Conservation (phyloP, 1,140 invertebrate species). For the Pseudomyrmex pallidus region DNA sequence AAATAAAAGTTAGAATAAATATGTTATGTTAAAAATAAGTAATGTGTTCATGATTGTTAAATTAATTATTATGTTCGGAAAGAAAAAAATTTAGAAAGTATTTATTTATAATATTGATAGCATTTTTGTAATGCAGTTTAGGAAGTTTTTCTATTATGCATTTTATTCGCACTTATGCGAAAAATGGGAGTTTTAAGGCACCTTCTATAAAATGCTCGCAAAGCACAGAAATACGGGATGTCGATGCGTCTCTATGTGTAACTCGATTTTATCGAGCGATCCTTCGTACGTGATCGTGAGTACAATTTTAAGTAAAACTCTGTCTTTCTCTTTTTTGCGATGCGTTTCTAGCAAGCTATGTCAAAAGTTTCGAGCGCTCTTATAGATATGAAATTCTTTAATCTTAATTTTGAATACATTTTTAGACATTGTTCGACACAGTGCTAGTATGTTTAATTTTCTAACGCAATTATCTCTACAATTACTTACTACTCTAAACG, state of each 20-base stretch:
- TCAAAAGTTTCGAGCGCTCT: conserved; percentile 26
- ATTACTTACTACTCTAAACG: conserved; percentile 12
- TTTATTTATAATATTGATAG: neutral
- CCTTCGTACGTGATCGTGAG: conserved; percentile 42
- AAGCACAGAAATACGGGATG: conserved; percentile 22
- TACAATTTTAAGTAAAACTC: conserved; percentile 53
- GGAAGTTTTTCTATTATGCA: neutral
- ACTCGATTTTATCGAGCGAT: conserved; percentile 58
- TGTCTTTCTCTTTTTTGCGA: conserved; percentile 23
- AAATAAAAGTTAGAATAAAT: conserved; percentile 10
- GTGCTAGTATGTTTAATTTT: too few relatives aligned
- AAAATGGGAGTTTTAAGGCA: conserved; percentile 2
- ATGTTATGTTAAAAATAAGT: too few relatives aligned
- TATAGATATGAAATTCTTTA: neutral
- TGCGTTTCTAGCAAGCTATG: conserved; percentile 25
- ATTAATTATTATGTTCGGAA: neutral
- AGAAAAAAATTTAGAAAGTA: neutral
- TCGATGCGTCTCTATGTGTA: conserved; percentile 16
- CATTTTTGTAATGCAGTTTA: too few relatives aligned
- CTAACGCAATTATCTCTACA: neutral
- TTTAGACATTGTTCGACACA: too few relatives aligned
- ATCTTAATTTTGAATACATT: too few relatives aligned
- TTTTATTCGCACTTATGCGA: neutral
- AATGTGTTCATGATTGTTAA: too few relatives aligned
- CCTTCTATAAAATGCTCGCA: conserved; percentile 19